Conservation (phyloP, 1,140 invertebrate genomes). For the Druon quercuslanigerum region DNA sequence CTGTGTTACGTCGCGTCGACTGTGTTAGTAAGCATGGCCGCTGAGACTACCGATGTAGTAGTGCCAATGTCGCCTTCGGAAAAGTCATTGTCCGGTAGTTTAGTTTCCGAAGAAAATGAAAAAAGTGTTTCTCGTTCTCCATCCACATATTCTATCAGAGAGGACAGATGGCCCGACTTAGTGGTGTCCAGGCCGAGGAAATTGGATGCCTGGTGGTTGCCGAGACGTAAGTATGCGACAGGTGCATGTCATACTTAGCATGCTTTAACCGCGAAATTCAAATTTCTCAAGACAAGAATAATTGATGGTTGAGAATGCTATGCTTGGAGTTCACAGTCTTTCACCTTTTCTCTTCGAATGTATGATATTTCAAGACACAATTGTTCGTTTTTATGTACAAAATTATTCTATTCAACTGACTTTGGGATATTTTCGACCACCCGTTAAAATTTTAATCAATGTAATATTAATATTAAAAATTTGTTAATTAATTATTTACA, state of each 20-base stretch:
- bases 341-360: too few relatives aligned
- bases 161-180: constrained; percentile 77
- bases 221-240: constrained; percentile 69
- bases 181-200: constrained; percentile 74
- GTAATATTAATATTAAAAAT: too few relatives aligned
- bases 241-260: constrained; percentile 7
- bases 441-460: too few relatives aligned
- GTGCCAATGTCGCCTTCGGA: constrained; percentile 76
- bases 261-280: constrained; percentile 34
- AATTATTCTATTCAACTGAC: too few relatives aligned
- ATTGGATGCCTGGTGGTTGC: constrained; percentile 71
- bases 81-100: constrained; percentile 69
- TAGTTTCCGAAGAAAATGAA: constrained; percentile 70
- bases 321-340: too few relatives aligned
- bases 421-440: too few relatives aligned
- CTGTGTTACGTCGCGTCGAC: constrained; percentile 15
- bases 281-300: not conserved
- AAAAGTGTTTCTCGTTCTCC: constrained; percentile 75
- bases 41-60: constrained; percentile 72
- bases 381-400: too few relatives aligned
- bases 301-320: not conserved
- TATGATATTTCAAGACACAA: too few relatives aligned
- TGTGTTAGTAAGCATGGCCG: constrained; percentile 74
- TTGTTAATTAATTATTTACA: too few relatives aligned
- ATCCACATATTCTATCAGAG: constrained; percentile 74